Conservation (phyloP, 30 jellyfish, hydroid and myxozoan genomes). For the Aurelia coerulea region DNA sequence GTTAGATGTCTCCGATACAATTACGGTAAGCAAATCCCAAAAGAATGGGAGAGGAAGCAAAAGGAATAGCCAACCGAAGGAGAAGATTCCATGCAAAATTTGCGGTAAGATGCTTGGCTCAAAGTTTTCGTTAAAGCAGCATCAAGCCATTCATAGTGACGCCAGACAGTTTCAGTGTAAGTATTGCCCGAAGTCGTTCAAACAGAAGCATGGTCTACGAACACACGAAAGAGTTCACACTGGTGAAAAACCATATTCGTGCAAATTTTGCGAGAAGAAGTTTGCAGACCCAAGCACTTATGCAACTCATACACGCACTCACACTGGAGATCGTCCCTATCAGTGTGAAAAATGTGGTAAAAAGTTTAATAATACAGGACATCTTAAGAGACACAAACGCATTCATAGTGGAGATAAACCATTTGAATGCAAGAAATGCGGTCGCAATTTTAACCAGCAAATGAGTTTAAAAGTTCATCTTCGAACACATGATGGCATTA, state of each 20-base stretch:
- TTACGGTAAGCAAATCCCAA: too few relatives aligned
- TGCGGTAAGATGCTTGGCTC: neutral
- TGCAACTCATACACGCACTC: conserved; percentile 15
- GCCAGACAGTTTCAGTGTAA: conserved; percentile 20
- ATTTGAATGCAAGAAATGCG: conserved; percentile 14
- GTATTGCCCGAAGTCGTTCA: conserved; percentile 7
- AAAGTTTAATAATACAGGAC: conserved; percentile 30
- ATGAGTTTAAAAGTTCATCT: conserved; percentile 13
- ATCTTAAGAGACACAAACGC: conserved; percentile 33
- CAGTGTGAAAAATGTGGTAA: conserved; percentile 37
- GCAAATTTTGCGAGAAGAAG: conserved; percentile 13
- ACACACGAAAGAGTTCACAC: conserved; percentile 33
- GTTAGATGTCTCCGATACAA: too few relatives aligned
- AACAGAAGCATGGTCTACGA: neutral
- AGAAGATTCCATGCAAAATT: conserved; percentile 10
- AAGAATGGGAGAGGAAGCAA: too few relatives aligned
- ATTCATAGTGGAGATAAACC: conserved; percentile 54
- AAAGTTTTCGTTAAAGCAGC: too few relatives aligned
- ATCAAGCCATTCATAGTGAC: conserved; percentile 4
- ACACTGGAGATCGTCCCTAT: conserved; percentile 55
- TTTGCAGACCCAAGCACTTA: conserved; percentile 37
- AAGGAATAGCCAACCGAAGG: too few relatives aligned
- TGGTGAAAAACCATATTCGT: conserved; percentile 34
- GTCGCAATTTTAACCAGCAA: conserved; percentile 16
- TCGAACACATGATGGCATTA: conserved; percentile 25